Evolutionary conservation across 2,113 vertebrate genomes (phyloP).

Genomic region (Oryzias woworae): DNA sequence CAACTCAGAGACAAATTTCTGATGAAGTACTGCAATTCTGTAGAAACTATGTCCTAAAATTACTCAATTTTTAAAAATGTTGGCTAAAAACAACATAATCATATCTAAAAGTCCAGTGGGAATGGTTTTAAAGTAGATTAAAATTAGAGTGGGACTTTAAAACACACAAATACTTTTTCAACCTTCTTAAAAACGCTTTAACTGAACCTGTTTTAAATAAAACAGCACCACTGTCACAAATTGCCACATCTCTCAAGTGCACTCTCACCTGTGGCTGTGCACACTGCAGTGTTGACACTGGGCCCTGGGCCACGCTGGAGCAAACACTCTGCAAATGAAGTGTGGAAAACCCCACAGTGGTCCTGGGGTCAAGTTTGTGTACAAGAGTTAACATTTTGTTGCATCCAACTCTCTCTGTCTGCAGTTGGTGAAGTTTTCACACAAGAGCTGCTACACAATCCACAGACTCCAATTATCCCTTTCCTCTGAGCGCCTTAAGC

Average conservation of each 20-base stretch:
- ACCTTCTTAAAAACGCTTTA: not conserved
- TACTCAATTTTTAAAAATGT: no score
- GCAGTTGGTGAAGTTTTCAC: conserved; percentile 92
- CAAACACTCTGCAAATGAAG: conserved; percentile 84
- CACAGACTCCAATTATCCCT: conserved; percentile 96
- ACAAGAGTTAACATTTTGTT: conserved; percentile 98
- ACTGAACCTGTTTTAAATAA: conserved; percentile 4
- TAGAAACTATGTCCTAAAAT: no score
- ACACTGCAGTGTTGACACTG: conserved; percentile 79
- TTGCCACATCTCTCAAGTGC: conserved; percentile 29
- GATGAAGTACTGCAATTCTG: no score
- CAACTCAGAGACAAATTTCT: no score
- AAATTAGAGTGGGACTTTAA: no score
- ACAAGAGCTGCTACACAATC: conserved; percentile 89
- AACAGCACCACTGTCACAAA: not conserved
- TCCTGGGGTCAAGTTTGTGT: conserved; percentile 98
- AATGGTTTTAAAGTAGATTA: no score
- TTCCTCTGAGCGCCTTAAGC: conserved; percentile 97
- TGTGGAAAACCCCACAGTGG: conserved; percentile 85
- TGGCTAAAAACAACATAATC: no score
- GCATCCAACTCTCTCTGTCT: conserved; percentile 85
- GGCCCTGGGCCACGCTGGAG: conserved; percentile 75
- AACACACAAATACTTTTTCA: not conserved
- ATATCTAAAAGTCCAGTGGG: no score
- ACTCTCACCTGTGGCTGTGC: conserved; percentile 78